These are phyloP conservation scores for Syngnathoides biaculeatus DNA, from an alignment of 2,113 vertebrate genomes.

Conservation along the genomic window DNA sequence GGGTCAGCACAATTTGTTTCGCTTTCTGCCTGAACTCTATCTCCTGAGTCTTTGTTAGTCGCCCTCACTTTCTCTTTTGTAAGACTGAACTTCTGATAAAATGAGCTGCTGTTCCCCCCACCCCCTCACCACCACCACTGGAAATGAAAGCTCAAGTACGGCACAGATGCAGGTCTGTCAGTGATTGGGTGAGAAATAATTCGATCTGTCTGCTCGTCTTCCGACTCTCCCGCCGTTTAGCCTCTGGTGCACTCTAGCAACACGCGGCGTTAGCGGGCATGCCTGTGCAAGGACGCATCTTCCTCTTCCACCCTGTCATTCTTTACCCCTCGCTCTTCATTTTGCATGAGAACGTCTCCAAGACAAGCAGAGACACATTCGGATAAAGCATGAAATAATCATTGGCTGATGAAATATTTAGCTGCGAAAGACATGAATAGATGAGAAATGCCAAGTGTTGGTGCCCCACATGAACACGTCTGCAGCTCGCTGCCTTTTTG, in stretches of 20 bases:
- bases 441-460: conserved; percentile 53
- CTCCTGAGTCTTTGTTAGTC: neutral
- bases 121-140: conserved; percentile 12
- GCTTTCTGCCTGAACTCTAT: neutral
- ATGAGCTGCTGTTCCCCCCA: conserved; percentile 34
- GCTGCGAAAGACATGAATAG: conserved; percentile 57
- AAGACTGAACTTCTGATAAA: conserved; percentile 28
- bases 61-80: neutral
- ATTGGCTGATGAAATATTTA: conserved; percentile 74
- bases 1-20: neutral
- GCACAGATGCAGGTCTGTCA: conserved; percentile 53
- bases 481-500: neutral
- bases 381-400: conserved; percentile 70
- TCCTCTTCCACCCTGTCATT: conserved; percentile 4
- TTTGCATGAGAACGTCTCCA: conserved; percentile 20
- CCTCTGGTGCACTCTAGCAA: conserved; percentile 35
- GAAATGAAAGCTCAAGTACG: conserved; percentile 31
- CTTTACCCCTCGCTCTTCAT: conserved; percentile 21
- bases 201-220: conserved; percentile 46
- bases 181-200: conserved; percentile 41
- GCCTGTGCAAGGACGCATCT: conserved; percentile 42
- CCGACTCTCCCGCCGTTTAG: conserved; percentile 34
- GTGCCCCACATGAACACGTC: conserved; percentile 34
- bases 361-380: conserved; percentile 60
- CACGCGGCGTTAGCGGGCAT: conserved; percentile 32